These are phyloP conservation scores for Echinometra lucunter DNA, from an alignment of 53 echinoderm and acorn worm species.

Conservation along the genomic window DNA sequence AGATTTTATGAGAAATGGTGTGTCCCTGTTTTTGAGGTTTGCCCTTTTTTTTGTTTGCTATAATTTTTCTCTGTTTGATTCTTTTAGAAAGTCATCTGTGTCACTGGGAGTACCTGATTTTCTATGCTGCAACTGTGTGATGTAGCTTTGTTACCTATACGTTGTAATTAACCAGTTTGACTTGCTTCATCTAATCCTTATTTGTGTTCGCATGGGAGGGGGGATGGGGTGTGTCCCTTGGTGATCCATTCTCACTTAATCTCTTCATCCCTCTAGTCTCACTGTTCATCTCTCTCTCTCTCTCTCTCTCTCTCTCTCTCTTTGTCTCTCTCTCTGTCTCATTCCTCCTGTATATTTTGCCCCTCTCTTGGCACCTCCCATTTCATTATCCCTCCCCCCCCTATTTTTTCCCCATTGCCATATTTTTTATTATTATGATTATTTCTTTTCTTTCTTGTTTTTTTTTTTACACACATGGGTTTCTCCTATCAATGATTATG, in stretches of 20 bases:
- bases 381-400: no score
- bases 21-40: background rate
- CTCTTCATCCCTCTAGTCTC: background rate
- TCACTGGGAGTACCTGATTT: no score
- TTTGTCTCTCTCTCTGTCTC: no score
- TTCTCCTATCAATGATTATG: no score
- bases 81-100: no score
- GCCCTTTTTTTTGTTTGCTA: background rate
- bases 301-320: no score
- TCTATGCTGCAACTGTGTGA: background rate
- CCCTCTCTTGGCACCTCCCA: no score
- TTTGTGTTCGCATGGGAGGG: background rate
- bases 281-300: background rate
- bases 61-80: background rate
- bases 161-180: background rate
- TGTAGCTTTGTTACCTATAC: background rate
- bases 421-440: no score
- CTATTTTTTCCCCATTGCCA: no score
- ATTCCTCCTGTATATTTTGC: no score
- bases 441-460: no score
- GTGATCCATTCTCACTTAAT: background rate
- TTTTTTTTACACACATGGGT: no score
- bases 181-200: background rate
- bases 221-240: background rate
- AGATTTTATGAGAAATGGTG: background rate